Percentiles rank a stretch among this genome's conserved stretches.
Conservation (phyloP, 2,888 invertebrate genomes). For the Icerya purchasi region DNA sequence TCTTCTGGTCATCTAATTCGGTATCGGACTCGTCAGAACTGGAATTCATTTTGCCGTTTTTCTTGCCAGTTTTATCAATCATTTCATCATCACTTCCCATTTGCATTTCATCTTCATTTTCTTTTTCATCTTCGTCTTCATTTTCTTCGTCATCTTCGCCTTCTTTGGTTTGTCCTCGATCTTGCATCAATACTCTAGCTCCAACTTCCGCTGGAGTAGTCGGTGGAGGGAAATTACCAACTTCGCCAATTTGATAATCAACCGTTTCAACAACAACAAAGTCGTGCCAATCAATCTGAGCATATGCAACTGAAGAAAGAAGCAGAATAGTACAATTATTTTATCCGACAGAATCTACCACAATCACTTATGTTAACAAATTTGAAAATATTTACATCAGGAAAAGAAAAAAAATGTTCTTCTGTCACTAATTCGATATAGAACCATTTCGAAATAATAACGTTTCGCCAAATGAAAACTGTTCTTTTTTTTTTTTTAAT, state of each 20-base stretch:
- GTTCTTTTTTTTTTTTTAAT: too few relatives aligned
- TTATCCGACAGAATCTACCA: too few relatives aligned
- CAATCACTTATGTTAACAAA: too few relatives aligned
- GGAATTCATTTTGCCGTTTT: slow-evolving; percentile 18
- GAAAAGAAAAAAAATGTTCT: too few relatives aligned
- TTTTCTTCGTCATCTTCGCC: slow-evolving; percentile 67
- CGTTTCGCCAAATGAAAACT: too few relatives aligned
- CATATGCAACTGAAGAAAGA: slow-evolving; percentile 84
- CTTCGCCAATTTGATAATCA: slow-evolving; percentile 69
- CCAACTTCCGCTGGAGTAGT: slow-evolving; percentile 95
- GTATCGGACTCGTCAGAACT: slow-evolving; percentile 15
- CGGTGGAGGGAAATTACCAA: slow-evolving; percentile 87
- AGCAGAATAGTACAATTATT: too few relatives aligned
- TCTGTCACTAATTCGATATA: too few relatives aligned
- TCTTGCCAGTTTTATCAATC: slow-evolving; percentile 21
- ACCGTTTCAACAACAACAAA: slow-evolving; percentile 99
- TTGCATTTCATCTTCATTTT: slow-evolving; percentile 26
- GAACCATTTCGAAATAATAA: too few relatives aligned
- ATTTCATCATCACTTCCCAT: slow-evolving; percentile 18
- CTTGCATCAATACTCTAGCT: slow-evolving; percentile 72
- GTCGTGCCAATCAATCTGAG: slow-evolving; percentile 99
- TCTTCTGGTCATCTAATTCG: slow-evolving; percentile 9
- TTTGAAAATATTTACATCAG: too few relatives aligned
- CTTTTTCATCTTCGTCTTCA: slow-evolving; percentile 32
- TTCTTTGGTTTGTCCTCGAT: slow-evolving; percentile 72